A percentile compares a stretch with the other conserved stretches of the same genome.
phyloP scores from a whole-genome alignment of 37 sponge, comb jelly and placozoan species.

The Aphrocallistes beatrix region DNA sequence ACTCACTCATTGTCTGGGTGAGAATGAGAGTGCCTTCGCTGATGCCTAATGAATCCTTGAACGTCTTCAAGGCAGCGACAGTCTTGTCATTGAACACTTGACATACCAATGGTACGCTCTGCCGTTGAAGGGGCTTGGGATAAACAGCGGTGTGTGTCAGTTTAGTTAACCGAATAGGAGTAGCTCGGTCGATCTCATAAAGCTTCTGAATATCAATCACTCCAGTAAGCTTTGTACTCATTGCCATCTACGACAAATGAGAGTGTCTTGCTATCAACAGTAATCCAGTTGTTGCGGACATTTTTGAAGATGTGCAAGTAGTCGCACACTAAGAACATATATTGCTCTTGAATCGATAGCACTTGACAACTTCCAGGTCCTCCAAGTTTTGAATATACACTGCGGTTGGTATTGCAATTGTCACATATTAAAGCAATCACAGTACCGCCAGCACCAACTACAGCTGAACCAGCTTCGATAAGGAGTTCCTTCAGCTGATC shows the following conservation, averaged over 20 bases:
- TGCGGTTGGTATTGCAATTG: constrained; percentile 17
- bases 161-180: constrained; percentile 14
- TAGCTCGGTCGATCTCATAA: constrained; percentile 20
- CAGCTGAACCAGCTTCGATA: constrained; percentile 18
- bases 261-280: constrained; percentile 14
- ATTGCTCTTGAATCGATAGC: constrained; percentile 19
- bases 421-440: constrained; percentile 16
- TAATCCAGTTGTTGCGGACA: constrained; percentile 17
- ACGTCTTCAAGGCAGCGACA: constrained; percentile 21
- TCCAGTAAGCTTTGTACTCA: constrained; percentile 17
- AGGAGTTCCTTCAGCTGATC: constrained; percentile 19
- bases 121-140: constrained; percentile 15
- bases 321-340: constrained; percentile 16
- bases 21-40: constrained; percentile 14
- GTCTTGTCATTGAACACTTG: constrained; percentile 19
- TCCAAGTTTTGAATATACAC: constrained; percentile 19
- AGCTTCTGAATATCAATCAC: no score
- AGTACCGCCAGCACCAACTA: constrained; percentile 21
- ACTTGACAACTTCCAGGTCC: constrained; percentile 19
- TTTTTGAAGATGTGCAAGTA: constrained; percentile 19
- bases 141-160: constrained; percentile 18
- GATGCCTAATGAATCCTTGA: constrained; percentile 10
- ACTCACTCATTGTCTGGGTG: constrained; percentile 20
- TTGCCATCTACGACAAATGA: constrained; percentile 18
- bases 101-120: constrained; percentile 9